Conservation (phyloP, 2,113 vertebrate species). For the Gallinago undulata region DNA sequence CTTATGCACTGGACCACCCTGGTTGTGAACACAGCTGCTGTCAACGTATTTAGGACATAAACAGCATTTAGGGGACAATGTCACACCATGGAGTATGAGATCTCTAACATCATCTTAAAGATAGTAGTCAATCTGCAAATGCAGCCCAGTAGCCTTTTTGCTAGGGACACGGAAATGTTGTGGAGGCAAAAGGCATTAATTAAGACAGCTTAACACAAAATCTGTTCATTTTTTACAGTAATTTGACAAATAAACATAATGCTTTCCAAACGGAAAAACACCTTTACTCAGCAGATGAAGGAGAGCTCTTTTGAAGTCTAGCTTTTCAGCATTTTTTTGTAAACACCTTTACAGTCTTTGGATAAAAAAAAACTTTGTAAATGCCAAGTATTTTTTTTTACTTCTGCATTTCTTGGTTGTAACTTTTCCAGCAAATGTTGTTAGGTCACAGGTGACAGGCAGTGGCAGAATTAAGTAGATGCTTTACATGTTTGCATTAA, state of each 20-base stretch:
- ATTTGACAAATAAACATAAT: neutral
- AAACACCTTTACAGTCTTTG: neutral
- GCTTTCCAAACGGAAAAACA: neutral
- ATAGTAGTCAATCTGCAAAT: neutral
- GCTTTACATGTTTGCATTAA: neutral
- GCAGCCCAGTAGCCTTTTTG: neutral
- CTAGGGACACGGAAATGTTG: neutral
- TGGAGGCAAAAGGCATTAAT: neutral
- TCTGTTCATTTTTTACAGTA: neutral
- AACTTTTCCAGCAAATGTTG: neutral
- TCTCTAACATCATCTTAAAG: neutral
- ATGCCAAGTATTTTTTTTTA: neutral
- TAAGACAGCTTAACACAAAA: neutral
- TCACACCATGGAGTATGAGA: neutral
- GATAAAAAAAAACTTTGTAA: neutral
- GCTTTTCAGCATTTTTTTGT: neutral
- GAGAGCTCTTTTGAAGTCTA: neutral
- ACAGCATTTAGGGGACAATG: neutral
- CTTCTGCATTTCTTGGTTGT: neutral
- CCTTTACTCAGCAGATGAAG: neutral
- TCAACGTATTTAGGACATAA: neutral
- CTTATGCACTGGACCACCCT: neutral
- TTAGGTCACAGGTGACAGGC: neutral
- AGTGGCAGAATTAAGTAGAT: neutral
- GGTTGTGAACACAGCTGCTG: neutral